phyloP scores from a whole-genome alignment of 1,140 invertebrate genomes.

The Solenopsis fugax region DNA sequence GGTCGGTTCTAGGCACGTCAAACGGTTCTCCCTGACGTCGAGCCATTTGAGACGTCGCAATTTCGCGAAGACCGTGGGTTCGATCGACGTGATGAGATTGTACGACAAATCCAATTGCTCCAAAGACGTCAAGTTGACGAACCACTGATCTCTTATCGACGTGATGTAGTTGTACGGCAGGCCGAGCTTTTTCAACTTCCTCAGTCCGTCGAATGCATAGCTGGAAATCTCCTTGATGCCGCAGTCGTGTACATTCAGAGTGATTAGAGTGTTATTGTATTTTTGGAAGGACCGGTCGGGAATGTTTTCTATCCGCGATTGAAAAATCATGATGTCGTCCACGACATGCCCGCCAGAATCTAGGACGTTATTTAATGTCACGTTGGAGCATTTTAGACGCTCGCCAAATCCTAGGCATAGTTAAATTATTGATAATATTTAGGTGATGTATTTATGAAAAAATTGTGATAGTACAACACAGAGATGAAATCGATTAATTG shows the following conservation, averaged over 20 bases:
- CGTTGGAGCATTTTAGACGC: slow-evolving; percentile 77
- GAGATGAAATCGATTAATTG: no score
- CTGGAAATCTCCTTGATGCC: slow-evolving; percentile 71
- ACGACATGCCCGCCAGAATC: slow-evolving; percentile 54
- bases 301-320: slow-evolving; percentile 74
- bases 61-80: slow-evolving; percentile 70
- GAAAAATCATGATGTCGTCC: slow-evolving; percentile 70
- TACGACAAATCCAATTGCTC: slow-evolving; percentile 82
- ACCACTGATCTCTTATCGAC: slow-evolving; percentile 74
- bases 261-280: slow-evolving; percentile 69
- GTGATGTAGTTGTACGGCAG: slow-evolving; percentile 78
- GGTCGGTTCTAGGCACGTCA: slow-evolving; percentile 74
- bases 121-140: slow-evolving; percentile 72
- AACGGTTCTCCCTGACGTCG: slow-evolving; percentile 78
- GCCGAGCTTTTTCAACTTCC: slow-evolving; percentile 75
- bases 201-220: slow-evolving; percentile 73
- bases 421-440: background rate
- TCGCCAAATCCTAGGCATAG: slow-evolving; percentile 62
- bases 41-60: slow-evolving; percentile 73
- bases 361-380: slow-evolving; percentile 59
- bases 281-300: slow-evolving; percentile 67
- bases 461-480: background rate
- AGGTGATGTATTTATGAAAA: background rate
- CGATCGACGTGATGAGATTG: slow-evolving; percentile 77
- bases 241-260: slow-evolving; percentile 79